phyloP scores from a whole-genome alignment of 1,140 invertebrate species.

The Asobara japonica region DNA sequence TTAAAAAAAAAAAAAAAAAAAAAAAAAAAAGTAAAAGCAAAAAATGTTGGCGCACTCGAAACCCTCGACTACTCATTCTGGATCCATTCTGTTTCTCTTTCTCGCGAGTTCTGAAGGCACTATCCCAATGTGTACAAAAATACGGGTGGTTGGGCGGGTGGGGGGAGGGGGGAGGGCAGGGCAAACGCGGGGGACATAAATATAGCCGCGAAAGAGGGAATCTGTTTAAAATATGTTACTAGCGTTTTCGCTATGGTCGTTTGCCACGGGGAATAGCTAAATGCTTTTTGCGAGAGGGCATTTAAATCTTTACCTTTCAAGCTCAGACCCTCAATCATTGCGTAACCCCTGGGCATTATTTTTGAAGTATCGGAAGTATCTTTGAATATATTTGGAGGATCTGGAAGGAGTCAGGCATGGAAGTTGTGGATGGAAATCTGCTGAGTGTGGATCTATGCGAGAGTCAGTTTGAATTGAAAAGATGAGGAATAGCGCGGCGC shows the following conservation, averaged over 20 bases:
- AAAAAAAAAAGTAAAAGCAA: too few relatives aligned
- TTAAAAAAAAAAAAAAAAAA: conserved; percentile 34
- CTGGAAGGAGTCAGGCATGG: too few relatives aligned
- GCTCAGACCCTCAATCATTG: conserved; percentile 25
- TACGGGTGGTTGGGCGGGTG: background rate
- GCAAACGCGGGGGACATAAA: conserved; percentile 56
- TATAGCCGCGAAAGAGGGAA: conserved; percentile 61
- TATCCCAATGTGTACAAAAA: conserved; percentile 14
- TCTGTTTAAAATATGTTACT: conserved; percentile 66
- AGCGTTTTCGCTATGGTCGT: conserved; percentile 64
- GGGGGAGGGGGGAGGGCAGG: conserved; percentile 7
- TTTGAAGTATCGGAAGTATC: too few relatives aligned
- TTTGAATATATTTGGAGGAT: too few relatives aligned
- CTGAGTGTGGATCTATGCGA: too few relatives aligned
- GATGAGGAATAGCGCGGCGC: too few relatives aligned
- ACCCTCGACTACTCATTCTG: background rate
- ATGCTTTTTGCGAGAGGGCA: conserved; percentile 67
- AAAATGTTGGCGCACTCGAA: conserved; percentile 17
- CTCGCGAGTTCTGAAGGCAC: conserved; percentile 1
- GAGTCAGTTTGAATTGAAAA: too few relatives aligned
- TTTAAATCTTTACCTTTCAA: conserved; percentile 66
- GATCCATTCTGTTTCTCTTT: background rate
- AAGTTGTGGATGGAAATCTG: too few relatives aligned
- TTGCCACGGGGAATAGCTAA: conserved; percentile 67
- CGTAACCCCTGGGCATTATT: too few relatives aligned